Evolutionary conservation across 2,797 vertebrate genomes (phyloP).

Genomic region (Gymnodraco acuticeps): DNA sequence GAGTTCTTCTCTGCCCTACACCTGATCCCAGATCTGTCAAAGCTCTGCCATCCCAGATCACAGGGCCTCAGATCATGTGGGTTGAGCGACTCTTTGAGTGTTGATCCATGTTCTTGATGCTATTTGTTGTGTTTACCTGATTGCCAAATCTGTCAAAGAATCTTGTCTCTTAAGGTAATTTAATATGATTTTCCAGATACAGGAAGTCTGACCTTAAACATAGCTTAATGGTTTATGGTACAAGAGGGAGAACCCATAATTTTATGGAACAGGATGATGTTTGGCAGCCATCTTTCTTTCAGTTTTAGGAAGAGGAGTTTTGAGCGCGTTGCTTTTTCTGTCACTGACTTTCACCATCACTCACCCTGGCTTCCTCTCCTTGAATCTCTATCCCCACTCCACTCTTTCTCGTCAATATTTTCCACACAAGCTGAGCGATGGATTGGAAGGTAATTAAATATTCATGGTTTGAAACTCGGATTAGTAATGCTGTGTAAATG

Average conservation of each 20-base stretch:
- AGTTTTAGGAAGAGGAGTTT: slow-evolving; percentile 39
- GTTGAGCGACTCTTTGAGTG: slow-evolving; percentile 14
- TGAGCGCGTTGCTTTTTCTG: slow-evolving; percentile 35
- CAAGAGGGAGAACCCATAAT: slow-evolving; percentile 10
- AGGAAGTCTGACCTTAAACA: slow-evolving; percentile 37
- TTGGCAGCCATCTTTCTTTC: slow-evolving; percentile 12
- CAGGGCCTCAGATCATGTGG: slow-evolving; percentile 54
- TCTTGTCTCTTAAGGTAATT: slow-evolving; percentile 14
- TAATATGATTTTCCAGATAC: slow-evolving; percentile 22
- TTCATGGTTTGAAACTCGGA: slow-evolving; percentile 83
- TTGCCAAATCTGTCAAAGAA: slow-evolving; percentile 39
- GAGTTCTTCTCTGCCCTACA: slow-evolving; percentile 69
- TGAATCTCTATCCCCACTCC: slow-evolving; percentile 21
- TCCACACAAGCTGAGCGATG: slow-evolving; percentile 67
- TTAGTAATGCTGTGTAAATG: slow-evolving; percentile 83
- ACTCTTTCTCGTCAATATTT: slow-evolving; percentile 53
- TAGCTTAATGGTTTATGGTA: slow-evolving; percentile 15
- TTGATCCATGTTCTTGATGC: slow-evolving; percentile 33
- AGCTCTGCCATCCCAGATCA: slow-evolving; percentile 69
- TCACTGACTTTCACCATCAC: slow-evolving; percentile 56
- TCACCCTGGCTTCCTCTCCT: slow-evolving; percentile 42
- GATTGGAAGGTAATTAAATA: slow-evolving; percentile 81
- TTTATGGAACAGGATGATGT: slow-evolving; percentile 29
- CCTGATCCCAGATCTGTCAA: slow-evolving; percentile 83
- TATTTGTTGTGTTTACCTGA: slow-evolving; percentile 51